phyloP scores from a whole-genome alignment of 2,888 invertebrate genomes.

The Pristionchus fissidentatus region DNA sequence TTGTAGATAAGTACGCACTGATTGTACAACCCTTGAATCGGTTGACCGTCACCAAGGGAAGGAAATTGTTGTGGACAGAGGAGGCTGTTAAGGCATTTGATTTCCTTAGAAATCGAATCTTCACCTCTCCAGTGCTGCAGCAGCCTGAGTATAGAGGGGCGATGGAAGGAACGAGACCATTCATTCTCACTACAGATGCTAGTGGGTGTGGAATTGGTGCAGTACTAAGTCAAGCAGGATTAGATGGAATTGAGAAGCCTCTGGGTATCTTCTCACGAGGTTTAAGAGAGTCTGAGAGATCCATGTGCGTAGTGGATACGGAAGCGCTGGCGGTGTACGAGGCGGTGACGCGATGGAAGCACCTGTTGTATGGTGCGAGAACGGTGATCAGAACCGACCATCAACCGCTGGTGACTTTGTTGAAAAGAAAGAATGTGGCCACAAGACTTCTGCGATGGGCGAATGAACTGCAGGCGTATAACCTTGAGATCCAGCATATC shows the following conservation, averaged over 20 bases:
- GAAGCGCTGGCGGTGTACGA: constrained; percentile 11
- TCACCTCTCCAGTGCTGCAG: neutral
- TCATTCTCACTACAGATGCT: constrained; percentile 19
- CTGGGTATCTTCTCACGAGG: neutral
- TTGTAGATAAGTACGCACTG: neutral
- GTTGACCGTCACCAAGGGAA: neutral
- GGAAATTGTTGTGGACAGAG: neutral
- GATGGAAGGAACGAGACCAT: neutral
- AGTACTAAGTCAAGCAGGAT: neutral
- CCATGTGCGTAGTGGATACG: neutral
- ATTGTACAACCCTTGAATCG: neutral
- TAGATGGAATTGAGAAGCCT: constrained; percentile 2
- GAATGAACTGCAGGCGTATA: neutral
- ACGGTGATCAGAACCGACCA: neutral
- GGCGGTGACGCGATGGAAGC: neutral
- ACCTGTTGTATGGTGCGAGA: neutral
- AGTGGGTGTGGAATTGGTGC: neutral
- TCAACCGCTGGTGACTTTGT: neutral
- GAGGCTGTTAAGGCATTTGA: neutral
- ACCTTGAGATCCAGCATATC: neutral
- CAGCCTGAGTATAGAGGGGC: neutral
- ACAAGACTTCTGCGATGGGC: constrained; percentile 3
- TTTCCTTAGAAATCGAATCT: neutral
- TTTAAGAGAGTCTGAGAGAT: neutral
- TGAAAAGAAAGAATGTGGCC: neutral